phyloP scores from a whole-genome alignment of 2,888 invertebrate genomes.

The Pollenia griseotomentosa region DNA sequence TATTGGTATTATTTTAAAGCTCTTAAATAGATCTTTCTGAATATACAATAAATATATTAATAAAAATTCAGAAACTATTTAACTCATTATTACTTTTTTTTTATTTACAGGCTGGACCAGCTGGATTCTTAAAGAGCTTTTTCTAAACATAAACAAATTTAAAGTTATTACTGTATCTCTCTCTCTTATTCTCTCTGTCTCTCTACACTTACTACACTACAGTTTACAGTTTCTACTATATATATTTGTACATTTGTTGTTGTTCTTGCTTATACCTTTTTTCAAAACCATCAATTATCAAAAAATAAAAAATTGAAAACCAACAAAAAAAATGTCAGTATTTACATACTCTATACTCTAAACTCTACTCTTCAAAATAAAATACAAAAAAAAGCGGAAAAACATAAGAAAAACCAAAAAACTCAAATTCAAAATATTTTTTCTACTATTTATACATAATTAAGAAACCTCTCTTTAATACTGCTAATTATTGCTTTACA shows the following conservation, averaged over 20 bases:
- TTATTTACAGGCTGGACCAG: conserved; percentile 91
- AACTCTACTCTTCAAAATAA: conserved; percentile 63
- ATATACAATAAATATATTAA: no score
- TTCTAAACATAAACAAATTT: conserved; percentile 87
- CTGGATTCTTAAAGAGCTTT: conserved; percentile 97
- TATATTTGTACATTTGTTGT: conserved; percentile 74
- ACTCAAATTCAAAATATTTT: conserved; percentile 69
- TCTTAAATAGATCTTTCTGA: no score
- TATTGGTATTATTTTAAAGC: no score
- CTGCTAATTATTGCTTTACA: conserved; percentile 74
- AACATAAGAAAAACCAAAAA: conserved; percentile 49
- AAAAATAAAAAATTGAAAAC: conserved; percentile 33
- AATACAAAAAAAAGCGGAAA: conserved; percentile 55
- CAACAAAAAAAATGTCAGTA: conserved; percentile 55
- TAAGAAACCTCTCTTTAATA: conserved; percentile 68
- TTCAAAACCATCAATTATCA: conserved; percentile 71
- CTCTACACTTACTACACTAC: conserved; percentile 70
- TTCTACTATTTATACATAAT: conserved; percentile 71
- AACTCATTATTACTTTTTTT: not conserved
- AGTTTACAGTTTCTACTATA: conserved; percentile 74
- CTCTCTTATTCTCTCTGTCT: conserved; percentile 23
- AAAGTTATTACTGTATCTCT: conserved; percentile 60
- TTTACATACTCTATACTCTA: conserved; percentile 72
- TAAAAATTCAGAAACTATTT: not conserved
- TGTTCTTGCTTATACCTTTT: conserved; percentile 74